Conservation (phyloP, 35 echinoderm and acorn worm species). For the Patiria miniata region DNA sequence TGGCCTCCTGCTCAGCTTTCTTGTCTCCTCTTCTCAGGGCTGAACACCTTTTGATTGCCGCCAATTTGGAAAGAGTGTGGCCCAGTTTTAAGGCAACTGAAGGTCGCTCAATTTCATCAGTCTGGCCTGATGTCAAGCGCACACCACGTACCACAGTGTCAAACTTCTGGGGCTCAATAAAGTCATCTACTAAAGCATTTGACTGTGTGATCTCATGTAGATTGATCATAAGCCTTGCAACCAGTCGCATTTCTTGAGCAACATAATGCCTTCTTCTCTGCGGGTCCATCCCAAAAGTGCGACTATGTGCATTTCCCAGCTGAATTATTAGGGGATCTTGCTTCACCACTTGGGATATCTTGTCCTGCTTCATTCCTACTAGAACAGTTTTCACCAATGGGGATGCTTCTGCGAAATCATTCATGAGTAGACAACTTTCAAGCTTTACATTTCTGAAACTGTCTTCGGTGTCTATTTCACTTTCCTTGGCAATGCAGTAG, state of each 20-base stretch:
- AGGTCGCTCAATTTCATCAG: not conserved
- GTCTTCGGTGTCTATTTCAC: not conserved
- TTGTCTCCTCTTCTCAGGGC: constrained; percentile 17
- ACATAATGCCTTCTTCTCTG: constrained; percentile 9
- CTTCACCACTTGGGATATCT: constrained; percentile 33
- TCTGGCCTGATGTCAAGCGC: not conserved
- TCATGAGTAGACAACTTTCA: constrained; percentile 34
- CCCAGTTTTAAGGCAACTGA: constrained; percentile 40
- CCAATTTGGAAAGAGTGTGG: constrained; percentile 21
- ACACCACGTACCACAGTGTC: constrained; percentile 7
- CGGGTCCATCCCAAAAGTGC: constrained; percentile 20
- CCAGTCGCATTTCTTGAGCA: constrained; percentile 31
- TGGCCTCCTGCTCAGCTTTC: constrained; percentile 36
- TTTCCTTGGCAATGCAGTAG: constrained; percentile 24
- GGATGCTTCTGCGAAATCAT: constrained; percentile 26
- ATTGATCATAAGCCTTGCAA: constrained; percentile 14
- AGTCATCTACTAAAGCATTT: not conserved
- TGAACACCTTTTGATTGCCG: constrained; percentile 33
- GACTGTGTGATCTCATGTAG: constrained; percentile 1
- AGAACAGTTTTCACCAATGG: constrained; percentile 21
- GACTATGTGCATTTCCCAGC: constrained; percentile 24
- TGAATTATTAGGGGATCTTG: constrained; percentile 13
- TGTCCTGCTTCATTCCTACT: constrained; percentile 13
- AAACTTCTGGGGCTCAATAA: not conserved
- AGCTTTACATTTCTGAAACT: constrained; percentile 24